Conservation (phyloP, 2,888 invertebrate genomes). For the Agrilus mali region DNA sequence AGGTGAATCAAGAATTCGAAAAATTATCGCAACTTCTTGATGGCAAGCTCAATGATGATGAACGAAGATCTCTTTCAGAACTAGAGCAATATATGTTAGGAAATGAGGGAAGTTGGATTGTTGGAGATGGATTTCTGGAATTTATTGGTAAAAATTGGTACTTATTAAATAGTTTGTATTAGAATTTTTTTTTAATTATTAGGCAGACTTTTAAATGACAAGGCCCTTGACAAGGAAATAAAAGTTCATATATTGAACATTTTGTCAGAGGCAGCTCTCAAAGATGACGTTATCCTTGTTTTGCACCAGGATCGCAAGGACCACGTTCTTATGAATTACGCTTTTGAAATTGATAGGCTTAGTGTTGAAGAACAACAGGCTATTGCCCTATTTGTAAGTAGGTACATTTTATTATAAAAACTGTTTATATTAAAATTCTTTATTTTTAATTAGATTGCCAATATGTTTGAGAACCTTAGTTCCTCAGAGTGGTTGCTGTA, state of each 20-base stretch:
- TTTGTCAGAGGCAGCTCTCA: conserved; percentile 63
- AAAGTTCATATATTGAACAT: conserved; percentile 58
- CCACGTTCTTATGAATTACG: conserved; percentile 80
- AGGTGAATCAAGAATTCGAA: conserved; percentile 65
- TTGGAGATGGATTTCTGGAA: conserved; percentile 75
- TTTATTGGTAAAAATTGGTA: conserved; percentile 57
- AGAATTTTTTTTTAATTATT: conserved; percentile 11
- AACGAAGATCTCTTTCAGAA: conserved; percentile 66
- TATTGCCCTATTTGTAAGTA: conserved; percentile 64
- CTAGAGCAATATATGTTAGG: conserved; percentile 77
- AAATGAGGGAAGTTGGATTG: conserved; percentile 86
- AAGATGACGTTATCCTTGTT: conserved; percentile 80
- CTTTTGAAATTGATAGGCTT: conserved; percentile 64
- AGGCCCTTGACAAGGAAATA: conserved; percentile 42
- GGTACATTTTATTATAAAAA: conserved; percentile 2
- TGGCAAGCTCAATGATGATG: conserved; percentile 60
- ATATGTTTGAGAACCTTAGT: conserved; percentile 78
- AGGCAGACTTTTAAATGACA: conserved; percentile 52
- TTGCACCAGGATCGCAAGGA: conserved; percentile 82
- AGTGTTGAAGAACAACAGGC: conserved; percentile 65
- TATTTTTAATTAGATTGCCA: conserved; percentile 54
- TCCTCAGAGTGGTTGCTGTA: conserved; percentile 89
- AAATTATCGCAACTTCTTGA: conserved; percentile 54
- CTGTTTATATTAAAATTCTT: conserved; percentile 2
- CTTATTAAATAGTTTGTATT: conserved; percentile 1